These are phyloP conservation scores for Echinometra lucunter DNA, from an alignment of 53 echinoderm and acorn worm species.

Conservation along the genomic window DNA sequence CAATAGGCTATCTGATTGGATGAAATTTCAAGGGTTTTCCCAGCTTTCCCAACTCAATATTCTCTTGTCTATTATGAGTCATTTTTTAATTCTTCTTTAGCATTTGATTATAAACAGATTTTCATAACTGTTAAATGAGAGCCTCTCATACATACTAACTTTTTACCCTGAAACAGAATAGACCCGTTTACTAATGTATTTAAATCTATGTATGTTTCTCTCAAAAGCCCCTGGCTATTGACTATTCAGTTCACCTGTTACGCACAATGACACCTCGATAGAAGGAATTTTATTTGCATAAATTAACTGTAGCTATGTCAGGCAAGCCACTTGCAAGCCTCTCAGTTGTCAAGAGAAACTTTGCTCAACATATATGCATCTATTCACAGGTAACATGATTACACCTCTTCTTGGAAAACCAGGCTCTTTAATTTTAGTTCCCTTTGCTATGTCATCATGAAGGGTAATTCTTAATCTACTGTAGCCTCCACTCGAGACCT, in stretches of 20 bases:
- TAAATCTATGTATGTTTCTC: too few species aligned
- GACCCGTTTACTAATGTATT: too few species aligned
- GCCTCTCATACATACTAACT: background rate
- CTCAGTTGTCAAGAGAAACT: too few species aligned
- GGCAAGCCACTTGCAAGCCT: too few species aligned
- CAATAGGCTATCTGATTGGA: background rate
- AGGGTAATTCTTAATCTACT: slow-evolving; percentile 29
- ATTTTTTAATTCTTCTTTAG: background rate
- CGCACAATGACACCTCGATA: too few species aligned
- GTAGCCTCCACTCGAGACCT: slow-evolving; percentile 6
- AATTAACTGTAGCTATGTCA: too few species aligned
- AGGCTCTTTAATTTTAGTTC: slow-evolving; percentile 26
- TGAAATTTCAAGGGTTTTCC: background rate
- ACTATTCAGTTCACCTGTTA: too few species aligned
- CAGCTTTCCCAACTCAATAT: background rate
- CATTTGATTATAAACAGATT: background rate
- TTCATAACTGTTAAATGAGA: background rate
- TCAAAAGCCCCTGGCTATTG: too few species aligned
- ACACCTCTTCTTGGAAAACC: background rate
- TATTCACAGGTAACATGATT: background rate
- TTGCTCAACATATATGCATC: too few species aligned
- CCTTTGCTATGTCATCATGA: slow-evolving; percentile 48
- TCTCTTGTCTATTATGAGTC: background rate
- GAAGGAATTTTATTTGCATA: too few species aligned
- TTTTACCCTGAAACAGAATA: background rate